Percentiles rank a stretch among this genome's conserved stretches.
phyloP scores from a whole-genome alignment of 2,888 invertebrate species.

The Furcula furcula region DNA sequence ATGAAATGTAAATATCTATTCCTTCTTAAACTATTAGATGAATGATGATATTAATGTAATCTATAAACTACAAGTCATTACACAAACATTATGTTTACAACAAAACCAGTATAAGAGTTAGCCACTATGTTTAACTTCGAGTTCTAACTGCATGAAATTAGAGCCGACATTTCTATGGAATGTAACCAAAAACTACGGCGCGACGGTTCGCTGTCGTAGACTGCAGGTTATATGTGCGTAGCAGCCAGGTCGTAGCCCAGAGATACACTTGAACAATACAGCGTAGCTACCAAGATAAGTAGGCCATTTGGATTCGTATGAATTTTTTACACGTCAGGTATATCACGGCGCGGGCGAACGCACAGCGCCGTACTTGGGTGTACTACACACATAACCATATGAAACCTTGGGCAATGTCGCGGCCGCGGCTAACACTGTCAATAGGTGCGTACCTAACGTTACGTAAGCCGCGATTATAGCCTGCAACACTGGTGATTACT shows the following conservation, averaged over 20 bases:
- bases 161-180: conserved; percentile 35
- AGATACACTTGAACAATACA: conserved; percentile 18
- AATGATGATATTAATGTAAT: conserved; percentile 7
- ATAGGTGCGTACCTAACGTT: conserved; percentile 58
- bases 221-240: conserved; percentile 46
- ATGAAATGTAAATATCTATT: too few species aligned
- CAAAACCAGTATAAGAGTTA: conserved; percentile 20
- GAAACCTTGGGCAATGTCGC: conserved; percentile 21
- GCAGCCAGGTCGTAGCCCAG: conserved; percentile 30
- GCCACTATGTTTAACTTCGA: conserved; percentile 23
- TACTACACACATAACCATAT: conserved; percentile 14
- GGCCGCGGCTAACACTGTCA: conserved; percentile 46
- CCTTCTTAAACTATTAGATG: too few species aligned
- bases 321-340: conserved; percentile 14
- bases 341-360: conserved; percentile 11
- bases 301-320: conserved; percentile 11
- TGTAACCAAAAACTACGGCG: conserved; percentile 29
- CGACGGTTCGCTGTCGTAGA: conserved; percentile 27
- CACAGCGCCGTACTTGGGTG: too few species aligned
- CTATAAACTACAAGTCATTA: conserved; percentile 9
- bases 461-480: conserved; percentile 67
- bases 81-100: conserved; percentile 11
- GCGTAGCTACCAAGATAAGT: conserved; percentile 10
- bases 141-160: conserved; percentile 28
- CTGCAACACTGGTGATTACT: conserved; percentile 56